Percentiles rank a stretch among this genome's conserved stretches.
phyloP scores from a whole-genome alignment of 2,888 invertebrate genomes.

The Drosophila subquinaria region DNA sequence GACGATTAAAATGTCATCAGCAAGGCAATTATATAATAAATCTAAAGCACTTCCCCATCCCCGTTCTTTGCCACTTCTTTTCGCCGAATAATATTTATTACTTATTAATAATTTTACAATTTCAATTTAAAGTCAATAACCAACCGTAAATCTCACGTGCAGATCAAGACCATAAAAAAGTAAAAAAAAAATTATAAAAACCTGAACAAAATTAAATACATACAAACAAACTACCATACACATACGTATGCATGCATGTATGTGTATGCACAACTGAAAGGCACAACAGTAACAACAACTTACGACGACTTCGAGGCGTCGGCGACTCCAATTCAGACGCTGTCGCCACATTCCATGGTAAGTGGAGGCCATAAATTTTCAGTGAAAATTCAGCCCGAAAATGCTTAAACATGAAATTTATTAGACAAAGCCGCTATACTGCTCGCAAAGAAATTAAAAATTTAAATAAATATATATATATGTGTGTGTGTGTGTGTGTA shows the following conservation, averaged over 20 bases:
- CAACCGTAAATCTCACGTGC: conserved; percentile 24
- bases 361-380: conserved; percentile 66
- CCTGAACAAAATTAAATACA: conserved; percentile 42
- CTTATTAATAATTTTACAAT: conserved; percentile 6
- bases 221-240: conserved; percentile 2
- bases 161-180: conserved; percentile 11
- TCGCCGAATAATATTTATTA: conserved; percentile 2
- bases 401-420: conserved; percentile 77
- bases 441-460: conserved; percentile 58
- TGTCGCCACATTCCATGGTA: conserved; percentile 67
- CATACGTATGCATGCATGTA: neutral
- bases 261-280: conserved; percentile 33
- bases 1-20: conserved; percentile 42
- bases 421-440: conserved; percentile 51
- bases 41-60: conserved; percentile 1
- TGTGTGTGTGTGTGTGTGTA: neutral
- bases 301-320: conserved; percentile 52
- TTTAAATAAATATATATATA: conserved; percentile 41
- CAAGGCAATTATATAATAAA: conserved; percentile 9
- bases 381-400: conserved; percentile 62
- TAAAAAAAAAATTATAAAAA: conserved; percentile 32
- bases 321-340: conserved; percentile 60
- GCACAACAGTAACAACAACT: conserved; percentile 23
- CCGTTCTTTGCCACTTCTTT: neutral
- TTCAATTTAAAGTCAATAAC: conserved; percentile 14